Conservation (phyloP, 2,797 vertebrate species). For the Pygocentrus nattereri region DNA sequence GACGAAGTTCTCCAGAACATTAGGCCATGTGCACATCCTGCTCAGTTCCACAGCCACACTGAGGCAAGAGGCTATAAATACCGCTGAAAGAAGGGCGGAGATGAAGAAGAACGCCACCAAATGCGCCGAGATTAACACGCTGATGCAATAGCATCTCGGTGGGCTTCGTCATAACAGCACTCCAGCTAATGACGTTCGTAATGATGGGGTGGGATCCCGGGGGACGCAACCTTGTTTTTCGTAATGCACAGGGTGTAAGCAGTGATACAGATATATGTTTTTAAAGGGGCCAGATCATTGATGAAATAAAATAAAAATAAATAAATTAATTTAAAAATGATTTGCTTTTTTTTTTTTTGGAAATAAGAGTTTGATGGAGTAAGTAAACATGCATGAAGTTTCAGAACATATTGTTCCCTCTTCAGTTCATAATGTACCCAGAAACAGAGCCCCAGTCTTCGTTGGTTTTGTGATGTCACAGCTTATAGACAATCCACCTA, state of each 20-base stretch:
- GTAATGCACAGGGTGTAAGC: slow-evolving; percentile 23
- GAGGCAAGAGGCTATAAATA: slow-evolving; percentile 53
- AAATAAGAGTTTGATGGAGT: too few relatives aligned
- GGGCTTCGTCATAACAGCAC: slow-evolving; percentile 14
- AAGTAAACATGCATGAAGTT: too few relatives aligned
- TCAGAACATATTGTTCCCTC: too few relatives aligned
- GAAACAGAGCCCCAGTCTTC: too few relatives aligned
- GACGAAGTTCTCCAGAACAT: slow-evolving; percentile 36
- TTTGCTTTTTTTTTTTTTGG: too few relatives aligned
- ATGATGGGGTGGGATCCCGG: slow-evolving; percentile 19
- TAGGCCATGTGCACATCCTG: slow-evolving; percentile 27
- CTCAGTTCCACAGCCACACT: slow-evolving; percentile 35
- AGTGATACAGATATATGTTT: background rate
- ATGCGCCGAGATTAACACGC: slow-evolving; percentile 13
- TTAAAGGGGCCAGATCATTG: too few relatives aligned
- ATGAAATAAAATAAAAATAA: background rate
- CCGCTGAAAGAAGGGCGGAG: background rate
- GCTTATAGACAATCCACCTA: too few relatives aligned
- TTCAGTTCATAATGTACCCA: too few relatives aligned
- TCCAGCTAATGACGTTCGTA: slow-evolving; percentile 30
- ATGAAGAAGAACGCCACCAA: slow-evolving; percentile 20
- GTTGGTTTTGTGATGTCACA: too few relatives aligned
- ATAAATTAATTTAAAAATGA: too few relatives aligned
- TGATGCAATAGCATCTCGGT: slow-evolving; percentile 31
- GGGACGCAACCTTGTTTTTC: slow-evolving; percentile 26